Percentiles rank a stretch among this genome's conserved stretches.
These are phyloP conservation scores for Pampusana beccarii DNA, from an alignment of 2,113 vertebrate species.

Conservation along the genomic window DNA sequence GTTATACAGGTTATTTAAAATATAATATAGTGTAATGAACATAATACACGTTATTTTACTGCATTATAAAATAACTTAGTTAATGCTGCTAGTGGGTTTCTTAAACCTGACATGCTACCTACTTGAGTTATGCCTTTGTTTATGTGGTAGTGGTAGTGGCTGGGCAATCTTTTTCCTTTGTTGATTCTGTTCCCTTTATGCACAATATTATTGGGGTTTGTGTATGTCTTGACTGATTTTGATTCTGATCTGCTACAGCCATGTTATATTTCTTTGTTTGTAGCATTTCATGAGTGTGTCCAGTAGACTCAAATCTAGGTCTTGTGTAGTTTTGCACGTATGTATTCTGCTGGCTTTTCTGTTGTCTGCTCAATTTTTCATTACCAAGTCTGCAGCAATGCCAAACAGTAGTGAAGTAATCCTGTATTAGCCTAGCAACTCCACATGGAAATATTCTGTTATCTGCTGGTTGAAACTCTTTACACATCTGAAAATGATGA, in stretches of 20 bases:
- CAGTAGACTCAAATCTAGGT: neutral
- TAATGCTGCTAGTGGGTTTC: neutral
- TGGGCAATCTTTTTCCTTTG: neutral
- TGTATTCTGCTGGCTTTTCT: neutral
- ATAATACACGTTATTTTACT: neutral
- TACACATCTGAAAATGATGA: neutral
- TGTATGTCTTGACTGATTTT: neutral
- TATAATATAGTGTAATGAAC: neutral
- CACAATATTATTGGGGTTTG: neutral
- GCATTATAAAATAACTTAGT: neutral
- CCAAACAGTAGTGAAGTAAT: neutral
- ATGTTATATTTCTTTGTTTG: neutral
- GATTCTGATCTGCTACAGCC: neutral
- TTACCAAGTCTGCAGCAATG: neutral
- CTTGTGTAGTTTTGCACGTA: neutral
- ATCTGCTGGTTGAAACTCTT: neutral
- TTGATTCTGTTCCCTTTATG: neutral
- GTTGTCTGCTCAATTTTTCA: neutral
- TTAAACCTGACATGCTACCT: neutral
- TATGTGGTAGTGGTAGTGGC: neutral
- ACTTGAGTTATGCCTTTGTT: neutral
- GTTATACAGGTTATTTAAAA: neutral
- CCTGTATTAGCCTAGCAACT: neutral
- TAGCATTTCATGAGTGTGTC: neutral
- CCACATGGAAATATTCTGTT: neutral